A percentile compares a stretch with the other conserved stretches of the same genome.
These are phyloP conservation scores for Bucco capensis DNA, from an alignment of 2,113 vertebrate genomes.

Conservation along the genomic window DNA sequence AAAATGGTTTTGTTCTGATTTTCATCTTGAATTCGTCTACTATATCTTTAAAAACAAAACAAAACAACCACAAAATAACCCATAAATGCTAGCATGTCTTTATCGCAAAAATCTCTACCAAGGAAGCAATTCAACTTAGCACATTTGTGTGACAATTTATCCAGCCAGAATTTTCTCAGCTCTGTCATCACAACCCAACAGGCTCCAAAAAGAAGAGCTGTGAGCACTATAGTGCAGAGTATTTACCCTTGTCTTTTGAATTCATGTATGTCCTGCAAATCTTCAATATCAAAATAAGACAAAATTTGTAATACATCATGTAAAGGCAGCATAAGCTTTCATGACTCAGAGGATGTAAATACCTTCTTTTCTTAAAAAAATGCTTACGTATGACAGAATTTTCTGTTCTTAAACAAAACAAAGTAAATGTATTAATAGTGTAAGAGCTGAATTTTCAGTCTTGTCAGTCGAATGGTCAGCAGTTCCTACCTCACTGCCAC, in stretches of 20 bases:
- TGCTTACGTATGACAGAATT: background rate
- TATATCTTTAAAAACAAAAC: background rate
- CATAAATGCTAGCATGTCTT: background rate
- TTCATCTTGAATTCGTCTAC: background rate
- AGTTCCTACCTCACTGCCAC: background rate
- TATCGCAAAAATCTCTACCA: background rate
- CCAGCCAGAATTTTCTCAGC: background rate
- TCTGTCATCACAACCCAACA: rapidly evolving
- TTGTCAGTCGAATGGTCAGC: background rate
- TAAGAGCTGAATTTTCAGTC: background rate
- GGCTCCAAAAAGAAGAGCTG: background rate
- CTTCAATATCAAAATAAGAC: background rate
- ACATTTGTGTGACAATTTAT: background rate
- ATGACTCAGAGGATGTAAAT: background rate
- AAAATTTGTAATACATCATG: background rate
- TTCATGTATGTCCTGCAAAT: background rate
- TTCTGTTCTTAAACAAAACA: background rate
- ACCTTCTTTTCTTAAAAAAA: background rate
- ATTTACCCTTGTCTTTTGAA: background rate
- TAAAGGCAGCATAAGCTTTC: background rate
- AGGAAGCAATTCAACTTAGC: background rate
- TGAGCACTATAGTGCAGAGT: background rate
- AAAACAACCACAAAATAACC: background rate
- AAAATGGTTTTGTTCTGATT: background rate
- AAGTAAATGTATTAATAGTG: background rate